Base-by-base conservation (phyloP, 1,140 invertebrate genomes). In the Augochlora pura region DNA sequence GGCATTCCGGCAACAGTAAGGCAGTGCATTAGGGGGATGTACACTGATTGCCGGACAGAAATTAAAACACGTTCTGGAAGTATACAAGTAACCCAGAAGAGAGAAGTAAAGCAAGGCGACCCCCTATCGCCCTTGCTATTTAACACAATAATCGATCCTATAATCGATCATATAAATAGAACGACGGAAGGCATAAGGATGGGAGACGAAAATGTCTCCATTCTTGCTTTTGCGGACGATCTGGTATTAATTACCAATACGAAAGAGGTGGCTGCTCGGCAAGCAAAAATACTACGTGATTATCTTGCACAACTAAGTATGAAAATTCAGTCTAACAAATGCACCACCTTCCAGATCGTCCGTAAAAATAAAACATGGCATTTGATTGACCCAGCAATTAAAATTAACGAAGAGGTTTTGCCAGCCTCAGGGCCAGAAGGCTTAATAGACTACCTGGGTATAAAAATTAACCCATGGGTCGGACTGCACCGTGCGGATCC, bases 171-270 rank as follows among this genome's bases (percentile, higher is more conserved):
- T 9, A 42, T 42, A 9, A 12, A 42, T 9, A 9, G 10, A 9
- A 42, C 42, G 42, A 9, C 42, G 42, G 42, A 42, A 9, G 42
- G 42, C 42, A 42, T 5, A 25, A 38, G 7, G 62, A 77, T 91
- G 0, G 89, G 90, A 1, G 88, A 86, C 59, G 77, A 80, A n/a
- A 88, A 87, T 5, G 77, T 84, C 3, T 70, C 42, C 42, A 42
- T 42, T 42, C 42, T 93, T 14, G 91, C 90, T 1, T 93, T 89
- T 62, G 91, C 92, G 12, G 92, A 92, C 65, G 92, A 93, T 73
- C 77, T 93, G 10, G 63, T 91, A 38, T 82, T 93, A 10, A 39
- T 93, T 7, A 70, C 88, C 10, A 78, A 9, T 9, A 12, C 0
- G 12, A 8, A 42, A n/a, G n/a, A n/a, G n/a, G n/a, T n/a, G n/a